Percentiles rank a stretch among this genome's conserved stretches.
Evolutionary conservation across 2,797 vertebrate species (phyloP).

Genomic region (Acipenser ruthenus): DNA sequence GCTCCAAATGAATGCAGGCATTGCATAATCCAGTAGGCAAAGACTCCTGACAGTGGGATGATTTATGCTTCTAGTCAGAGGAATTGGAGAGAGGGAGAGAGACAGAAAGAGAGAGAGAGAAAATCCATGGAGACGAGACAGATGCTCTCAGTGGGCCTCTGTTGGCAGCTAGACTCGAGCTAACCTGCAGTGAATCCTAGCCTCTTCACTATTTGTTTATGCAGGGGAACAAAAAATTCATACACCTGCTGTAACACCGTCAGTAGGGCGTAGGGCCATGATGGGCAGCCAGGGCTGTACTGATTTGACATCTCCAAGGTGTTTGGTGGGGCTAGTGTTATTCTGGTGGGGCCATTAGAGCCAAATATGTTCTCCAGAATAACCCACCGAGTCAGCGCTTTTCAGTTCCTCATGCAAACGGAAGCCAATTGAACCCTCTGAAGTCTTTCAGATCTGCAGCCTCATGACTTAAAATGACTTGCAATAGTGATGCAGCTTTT

Average conservation of each 20-base stretch:
- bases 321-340: too few species aligned
- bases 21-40: constrained; percentile 74
- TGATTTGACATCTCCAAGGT: too few species aligned
- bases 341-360: too few species aligned
- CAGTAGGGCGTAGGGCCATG: too few species aligned
- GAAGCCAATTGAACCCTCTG: too few species aligned
- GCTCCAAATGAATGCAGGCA: constrained; percentile 71
- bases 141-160: constrained; percentile 75
- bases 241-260: background rate
- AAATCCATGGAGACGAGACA: constrained; percentile 59
- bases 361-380: too few species aligned
- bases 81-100: constrained; percentile 64
- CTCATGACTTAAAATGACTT: too few species aligned
- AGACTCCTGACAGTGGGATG: constrained; percentile 74
- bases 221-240: background rate
- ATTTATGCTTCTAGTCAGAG: constrained; percentile 80
- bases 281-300: too few species aligned
- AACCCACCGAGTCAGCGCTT: too few species aligned
- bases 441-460: too few species aligned
- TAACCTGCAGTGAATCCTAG: constrained; percentile 27
- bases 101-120: constrained; percentile 58
- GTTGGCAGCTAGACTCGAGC: constrained; percentile 63
- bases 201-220: constrained; percentile 4
- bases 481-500: too few species aligned
- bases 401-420: too few species aligned